phyloP scores from a whole-genome alignment of 2,888 invertebrate genomes.

The Leptothorax acervorum region DNA sequence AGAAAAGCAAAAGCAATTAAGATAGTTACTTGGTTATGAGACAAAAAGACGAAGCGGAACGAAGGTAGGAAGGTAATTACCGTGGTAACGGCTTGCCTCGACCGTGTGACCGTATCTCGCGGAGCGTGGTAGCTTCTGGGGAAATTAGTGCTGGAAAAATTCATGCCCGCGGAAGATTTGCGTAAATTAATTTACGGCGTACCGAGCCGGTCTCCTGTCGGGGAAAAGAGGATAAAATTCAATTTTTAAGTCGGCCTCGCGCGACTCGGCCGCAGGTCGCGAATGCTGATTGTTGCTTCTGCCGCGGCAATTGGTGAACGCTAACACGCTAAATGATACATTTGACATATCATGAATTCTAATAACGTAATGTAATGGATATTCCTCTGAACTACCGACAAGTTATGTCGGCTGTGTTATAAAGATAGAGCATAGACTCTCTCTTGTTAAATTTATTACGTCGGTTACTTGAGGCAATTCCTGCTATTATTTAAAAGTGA shows the following conservation, averaged over 20 bases:
- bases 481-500: conserved; percentile 10
- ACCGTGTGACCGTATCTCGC: conserved; percentile 70
- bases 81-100: conserved; percentile 79
- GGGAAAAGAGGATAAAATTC: conserved; percentile 69
- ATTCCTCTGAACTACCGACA: neutral
- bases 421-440: neutral
- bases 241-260: conserved; percentile 65
- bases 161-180: conserved; percentile 81
- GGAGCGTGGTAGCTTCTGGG: conserved; percentile 74
- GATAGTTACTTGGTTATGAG: conserved; percentile 83
- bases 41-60: conserved; percentile 79
- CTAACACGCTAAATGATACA: neutral
- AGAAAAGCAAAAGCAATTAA: conserved; percentile 82
- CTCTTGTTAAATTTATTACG: neutral
- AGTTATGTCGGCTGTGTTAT: neutral
- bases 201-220: conserved; percentile 56
- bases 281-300: conserved; percentile 18
- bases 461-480: conserved; percentile 4
- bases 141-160: conserved; percentile 82
- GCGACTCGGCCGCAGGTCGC: conserved; percentile 14
- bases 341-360: neutral
- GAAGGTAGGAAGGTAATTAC: conserved; percentile 82
- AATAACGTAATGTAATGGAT: neutral
- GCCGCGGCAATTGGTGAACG: neutral
- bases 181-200: conserved; percentile 81